phyloP scores from a whole-genome alignment of 2,113 vertebrate species.

The Psittacula cyanocephala region DNA sequence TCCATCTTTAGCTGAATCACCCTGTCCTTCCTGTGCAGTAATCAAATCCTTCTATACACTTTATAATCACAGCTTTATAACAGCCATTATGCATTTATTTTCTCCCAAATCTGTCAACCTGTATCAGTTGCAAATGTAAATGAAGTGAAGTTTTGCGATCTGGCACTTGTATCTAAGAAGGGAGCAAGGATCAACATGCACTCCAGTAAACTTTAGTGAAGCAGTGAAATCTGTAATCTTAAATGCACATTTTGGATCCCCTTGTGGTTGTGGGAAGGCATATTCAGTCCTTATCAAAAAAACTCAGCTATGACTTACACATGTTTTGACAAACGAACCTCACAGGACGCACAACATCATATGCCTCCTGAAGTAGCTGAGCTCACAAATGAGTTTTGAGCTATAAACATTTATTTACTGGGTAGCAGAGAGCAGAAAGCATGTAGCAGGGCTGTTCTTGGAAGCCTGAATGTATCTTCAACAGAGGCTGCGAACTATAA shows the following conservation, averaged over 20 bases:
- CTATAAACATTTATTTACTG: background rate
- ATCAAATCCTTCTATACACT: background rate
- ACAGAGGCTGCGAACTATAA: fast-evolving
- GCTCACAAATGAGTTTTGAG: background rate
- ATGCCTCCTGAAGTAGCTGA: fast-evolving
- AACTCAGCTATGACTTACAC: background rate
- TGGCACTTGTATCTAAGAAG: fast-evolving
- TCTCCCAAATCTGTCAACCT: background rate
- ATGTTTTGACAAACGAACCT: background rate
- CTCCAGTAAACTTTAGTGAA: background rate
- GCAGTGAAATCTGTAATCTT: background rate
- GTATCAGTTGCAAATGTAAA: background rate
- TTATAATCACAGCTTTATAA: background rate
- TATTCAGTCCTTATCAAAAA: fast-evolving
- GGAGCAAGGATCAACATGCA: fast-evolving
- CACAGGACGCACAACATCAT: fast-evolving
- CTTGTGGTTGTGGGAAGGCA: background rate
- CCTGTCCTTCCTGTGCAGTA: background rate
- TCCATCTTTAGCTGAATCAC: background rate
- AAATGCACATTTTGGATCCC: fast-evolving
- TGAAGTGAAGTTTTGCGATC: background rate
- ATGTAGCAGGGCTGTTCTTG: background rate
- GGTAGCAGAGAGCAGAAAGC: background rate
- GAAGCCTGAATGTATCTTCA: fast-evolving
- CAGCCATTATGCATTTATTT: background rate